Evolutionary conservation across 30 jellyfish, hydroid and myxozoan genomes (phyloP).

Genomic region (Aurelia coerulea): DNA sequence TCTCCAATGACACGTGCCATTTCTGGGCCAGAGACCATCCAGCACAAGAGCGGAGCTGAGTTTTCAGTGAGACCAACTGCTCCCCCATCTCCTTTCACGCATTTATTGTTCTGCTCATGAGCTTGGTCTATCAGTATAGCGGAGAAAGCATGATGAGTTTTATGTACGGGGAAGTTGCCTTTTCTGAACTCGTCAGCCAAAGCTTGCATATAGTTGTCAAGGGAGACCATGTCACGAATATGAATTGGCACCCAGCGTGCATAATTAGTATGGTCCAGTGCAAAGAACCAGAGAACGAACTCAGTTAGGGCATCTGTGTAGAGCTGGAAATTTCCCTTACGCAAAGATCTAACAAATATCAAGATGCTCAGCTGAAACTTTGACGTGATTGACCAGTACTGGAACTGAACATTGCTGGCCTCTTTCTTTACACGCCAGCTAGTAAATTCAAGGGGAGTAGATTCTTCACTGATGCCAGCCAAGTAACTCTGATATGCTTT

Average conservation of each 20-base stretch:
- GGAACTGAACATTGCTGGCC: constrained; percentile 19
- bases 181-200: neutral
- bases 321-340: neutral
- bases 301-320: neutral
- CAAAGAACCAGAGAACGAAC: neutral
- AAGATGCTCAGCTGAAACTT: constrained; percentile 19
- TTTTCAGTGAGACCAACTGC: constrained; percentile 19
- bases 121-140: constrained; percentile 41
- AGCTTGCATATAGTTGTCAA: neutral
- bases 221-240: neutral
- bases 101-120: constrained; percentile 28
- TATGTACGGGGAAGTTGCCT: constrained; percentile 13
- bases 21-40: constrained; percentile 56
- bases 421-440: neutral
- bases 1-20: constrained; percentile 9
- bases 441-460: too few species aligned
- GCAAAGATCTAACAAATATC: constrained; percentile 3
- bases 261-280: neutral
- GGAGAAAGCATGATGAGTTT: constrained; percentile 15
- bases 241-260: constrained; percentile 6
- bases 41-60: neutral
- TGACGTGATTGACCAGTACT: constrained; percentile 21
- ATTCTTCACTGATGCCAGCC: too few species aligned
- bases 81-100: constrained; percentile 47
- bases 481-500: too few species aligned